Evolutionary conservation across 2,113 vertebrate species (phyloP).

Genomic region (Leucoraja erinaceus): DNA sequence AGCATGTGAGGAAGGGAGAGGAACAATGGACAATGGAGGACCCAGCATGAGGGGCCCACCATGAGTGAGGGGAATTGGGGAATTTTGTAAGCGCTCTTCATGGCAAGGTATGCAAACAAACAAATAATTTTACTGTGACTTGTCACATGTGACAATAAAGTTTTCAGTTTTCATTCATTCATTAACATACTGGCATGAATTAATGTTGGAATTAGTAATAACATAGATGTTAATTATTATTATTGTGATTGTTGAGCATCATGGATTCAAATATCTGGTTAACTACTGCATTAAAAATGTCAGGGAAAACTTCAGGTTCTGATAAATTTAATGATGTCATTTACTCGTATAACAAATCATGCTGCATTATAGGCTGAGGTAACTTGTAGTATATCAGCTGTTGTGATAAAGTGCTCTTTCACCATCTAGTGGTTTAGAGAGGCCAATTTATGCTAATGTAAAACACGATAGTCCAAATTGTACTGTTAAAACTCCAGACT

Average conservation of each 20-base stretch:
- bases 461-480: not conserved
- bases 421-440: not conserved
- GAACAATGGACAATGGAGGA: no score
- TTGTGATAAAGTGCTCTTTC: slow-evolving; percentile 1
- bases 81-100: no score
- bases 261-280: not conserved
- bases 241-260: not conserved
- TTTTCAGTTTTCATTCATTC: no score
- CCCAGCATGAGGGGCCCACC: no score
- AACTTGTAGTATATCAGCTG: not conserved
- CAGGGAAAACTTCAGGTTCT: not conserved
- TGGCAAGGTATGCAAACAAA: no score
- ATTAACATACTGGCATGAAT: not conserved
- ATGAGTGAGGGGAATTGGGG: no score
- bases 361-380: not conserved
- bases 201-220: not conserved
- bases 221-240: not conserved
- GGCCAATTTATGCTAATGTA: not conserved
- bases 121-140: no score
- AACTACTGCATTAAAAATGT: not conserved
- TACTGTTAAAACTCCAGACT: not conserved
- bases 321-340: not conserved
- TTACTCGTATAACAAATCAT: not conserved
- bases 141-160: no score
- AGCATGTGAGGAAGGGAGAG: no score